Base-by-base conservation (phyloP, 2,113 vertebrate species). In the Marmota flaviventris region DNA sequence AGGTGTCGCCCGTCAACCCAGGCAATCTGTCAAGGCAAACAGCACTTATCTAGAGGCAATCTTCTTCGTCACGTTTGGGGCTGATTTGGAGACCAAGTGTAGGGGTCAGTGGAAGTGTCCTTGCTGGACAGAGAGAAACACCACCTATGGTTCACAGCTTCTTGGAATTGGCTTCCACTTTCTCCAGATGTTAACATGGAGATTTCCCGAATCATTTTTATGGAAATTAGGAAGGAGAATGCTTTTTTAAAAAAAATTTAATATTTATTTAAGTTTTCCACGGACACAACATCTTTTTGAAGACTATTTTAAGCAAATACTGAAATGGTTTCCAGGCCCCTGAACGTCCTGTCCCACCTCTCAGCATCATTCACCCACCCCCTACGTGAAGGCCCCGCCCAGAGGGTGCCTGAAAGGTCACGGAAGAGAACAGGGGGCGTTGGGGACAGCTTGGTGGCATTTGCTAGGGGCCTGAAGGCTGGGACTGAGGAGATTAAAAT, bases 371-470 rank as follows among this genome's bases (percentile, higher is more conserved):
- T 45, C 56, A 2, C 17, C 17, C 17, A 5, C 29, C 70, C 42
- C 48, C 48, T 90, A 58, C 27, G 8, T 25, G 8, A 82, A 88
- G 85, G 39, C 72, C 84, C 69, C 67, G 63, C 73, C 29, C 61
- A 63, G 11, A 34, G 27, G 20, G 63, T 8, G 22, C 34, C 34
- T 72, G 45, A 94, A 97, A 98, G 89, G 93, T 91, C 93, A 86
- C 5, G 0, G 82, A 79, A 86, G 78, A 85, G 56, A 86, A 86
- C 7, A 93, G 86, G 67, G 73, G 97, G 93, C 93, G 45, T 53
- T 20, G 5, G 9, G 29, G 37, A 69, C 78, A 67, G 51, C 1
- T 1, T 13, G 14, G 75, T 96, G 95, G 96, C 96, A 89, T 97
- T 97, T 95, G 61, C 34, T 69, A 87, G 37, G 24, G 32, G 45